Conservation (phyloP, 2,888 invertebrate species). For the Diarsia mendica region DNA sequence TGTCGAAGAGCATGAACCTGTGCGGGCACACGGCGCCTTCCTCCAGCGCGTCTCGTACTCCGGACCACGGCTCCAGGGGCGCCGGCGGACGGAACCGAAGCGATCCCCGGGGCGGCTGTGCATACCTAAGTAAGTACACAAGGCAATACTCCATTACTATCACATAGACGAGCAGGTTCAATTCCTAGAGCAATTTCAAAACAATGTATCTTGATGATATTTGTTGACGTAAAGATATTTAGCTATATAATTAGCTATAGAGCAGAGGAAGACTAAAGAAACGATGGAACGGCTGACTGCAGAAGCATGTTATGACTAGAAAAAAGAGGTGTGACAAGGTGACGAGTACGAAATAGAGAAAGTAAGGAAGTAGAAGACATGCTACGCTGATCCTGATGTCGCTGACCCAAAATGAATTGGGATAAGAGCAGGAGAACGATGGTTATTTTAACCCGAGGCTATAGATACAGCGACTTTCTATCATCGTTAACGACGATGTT, state of each 20-base stretch:
- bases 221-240: not conserved
- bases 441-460: too few relatives aligned
- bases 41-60: conserved; percentile 92
- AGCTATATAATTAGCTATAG: too few relatives aligned
- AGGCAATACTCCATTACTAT: not conserved
- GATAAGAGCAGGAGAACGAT: too few relatives aligned
- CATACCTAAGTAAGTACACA: conserved; percentile 70
- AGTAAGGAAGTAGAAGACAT: too few relatives aligned
- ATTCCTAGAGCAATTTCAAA: not conserved
- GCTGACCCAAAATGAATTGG: too few relatives aligned
- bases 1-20: conserved; percentile 92
- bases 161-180: not conserved
- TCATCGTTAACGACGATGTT: too few relatives aligned
- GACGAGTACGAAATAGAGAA: too few relatives aligned
- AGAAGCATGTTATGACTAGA: not conserved
- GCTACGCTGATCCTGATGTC: too few relatives aligned
- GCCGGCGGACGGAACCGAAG: conserved; percentile 90
- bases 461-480: not conserved
- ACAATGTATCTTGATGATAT: not conserved
- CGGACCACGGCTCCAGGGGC: conserved; percentile 91
- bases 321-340: too few relatives aligned
- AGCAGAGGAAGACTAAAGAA: not conserved
- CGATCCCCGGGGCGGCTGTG: conserved; percentile 86
- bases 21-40: conserved; percentile 94
- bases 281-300: too few relatives aligned